A percentile compares a stretch with the other conserved stretches of the same genome.
These are phyloP conservation scores for Scelioninae gen. 2 DNA, from an alignment of 2,888 invertebrate species.

Conservation along the genomic window DNA sequence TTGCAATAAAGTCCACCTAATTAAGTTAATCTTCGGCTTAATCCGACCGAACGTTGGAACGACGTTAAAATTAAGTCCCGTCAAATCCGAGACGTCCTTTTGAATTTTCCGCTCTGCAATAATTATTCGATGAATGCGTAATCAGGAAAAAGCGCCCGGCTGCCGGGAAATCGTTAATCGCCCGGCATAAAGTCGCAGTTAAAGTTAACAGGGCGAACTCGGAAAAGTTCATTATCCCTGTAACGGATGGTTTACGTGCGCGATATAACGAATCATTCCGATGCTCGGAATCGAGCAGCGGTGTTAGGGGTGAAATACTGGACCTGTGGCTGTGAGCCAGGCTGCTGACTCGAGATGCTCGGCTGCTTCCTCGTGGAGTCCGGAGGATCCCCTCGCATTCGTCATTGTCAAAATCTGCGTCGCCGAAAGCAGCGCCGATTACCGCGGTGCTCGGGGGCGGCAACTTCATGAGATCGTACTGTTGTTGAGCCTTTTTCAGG, in stretches of 20 bases:
- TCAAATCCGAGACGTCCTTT: too few species aligned
- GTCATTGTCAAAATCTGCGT: conserved; percentile 72
- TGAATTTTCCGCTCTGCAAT: too few species aligned
- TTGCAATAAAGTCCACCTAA: too few species aligned
- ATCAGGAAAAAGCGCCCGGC: too few species aligned
- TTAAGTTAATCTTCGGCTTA: too few species aligned
- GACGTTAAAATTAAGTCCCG: too few species aligned
- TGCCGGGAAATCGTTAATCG: too few species aligned
- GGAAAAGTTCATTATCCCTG: background rate
- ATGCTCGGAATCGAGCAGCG: conserved; percentile 2
- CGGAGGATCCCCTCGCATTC: conserved; percentile 71
- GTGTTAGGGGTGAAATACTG: conserved; percentile 30
- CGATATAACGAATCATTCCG: conserved; percentile 8
- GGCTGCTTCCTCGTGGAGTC: conserved; percentile 76
- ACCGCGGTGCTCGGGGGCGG: conserved; percentile 71
- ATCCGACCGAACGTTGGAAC: too few species aligned
- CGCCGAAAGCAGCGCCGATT: conserved; percentile 71
- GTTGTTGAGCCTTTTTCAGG: conserved; percentile 72
- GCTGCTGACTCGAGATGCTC: conserved; percentile 82
- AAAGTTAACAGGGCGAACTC: too few species aligned
- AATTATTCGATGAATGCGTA: too few species aligned
- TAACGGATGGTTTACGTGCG: background rate
- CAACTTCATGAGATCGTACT: conserved; percentile 69
- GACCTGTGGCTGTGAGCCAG: conserved; percentile 85
- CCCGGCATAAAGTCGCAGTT: too few species aligned